These are phyloP conservation scores for Rhabdophis nuchalis DNA, from an alignment of 2,797 vertebrate species.

Conservation along the genomic window DNA sequence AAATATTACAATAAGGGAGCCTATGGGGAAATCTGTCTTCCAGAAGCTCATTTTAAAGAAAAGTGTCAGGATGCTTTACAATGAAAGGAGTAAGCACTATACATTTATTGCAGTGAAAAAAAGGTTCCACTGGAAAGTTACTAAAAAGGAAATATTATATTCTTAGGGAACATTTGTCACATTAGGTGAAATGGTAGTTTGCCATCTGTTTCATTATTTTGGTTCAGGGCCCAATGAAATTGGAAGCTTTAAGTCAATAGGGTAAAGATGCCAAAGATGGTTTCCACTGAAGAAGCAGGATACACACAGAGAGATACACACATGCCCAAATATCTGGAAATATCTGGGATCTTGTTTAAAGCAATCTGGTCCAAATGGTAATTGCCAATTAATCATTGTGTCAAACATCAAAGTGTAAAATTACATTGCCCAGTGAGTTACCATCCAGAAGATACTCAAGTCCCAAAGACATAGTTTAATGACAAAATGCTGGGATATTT, in stretches of 20 bases:
- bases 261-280: neutral
- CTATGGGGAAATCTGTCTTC: neutral
- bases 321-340: neutral
- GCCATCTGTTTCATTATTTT: neutral
- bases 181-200: neutral
- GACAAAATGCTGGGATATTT: conserved; percentile 16
- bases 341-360: neutral
- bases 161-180: neutral
- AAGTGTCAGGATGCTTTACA: neutral
- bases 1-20: neutral
- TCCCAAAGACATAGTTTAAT: neutral
- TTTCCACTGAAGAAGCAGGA: neutral
- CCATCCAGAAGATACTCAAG: neutral
- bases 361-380: neutral
- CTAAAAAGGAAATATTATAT: neutral
- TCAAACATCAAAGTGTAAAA: neutral
- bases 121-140: neutral
- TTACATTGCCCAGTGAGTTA: neutral
- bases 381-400: conserved; percentile 12
- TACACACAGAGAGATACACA: neutral
- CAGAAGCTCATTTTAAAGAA: neutral
- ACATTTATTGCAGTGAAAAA: neutral
- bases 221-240: neutral
- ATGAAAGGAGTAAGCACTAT: neutral
- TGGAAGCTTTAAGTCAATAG: neutral